Evolutionary conservation across 2,797 vertebrate genomes (phyloP), one percentile per base, ranked within the genome.

Genomic region (Alosa sapidissima): DNA sequence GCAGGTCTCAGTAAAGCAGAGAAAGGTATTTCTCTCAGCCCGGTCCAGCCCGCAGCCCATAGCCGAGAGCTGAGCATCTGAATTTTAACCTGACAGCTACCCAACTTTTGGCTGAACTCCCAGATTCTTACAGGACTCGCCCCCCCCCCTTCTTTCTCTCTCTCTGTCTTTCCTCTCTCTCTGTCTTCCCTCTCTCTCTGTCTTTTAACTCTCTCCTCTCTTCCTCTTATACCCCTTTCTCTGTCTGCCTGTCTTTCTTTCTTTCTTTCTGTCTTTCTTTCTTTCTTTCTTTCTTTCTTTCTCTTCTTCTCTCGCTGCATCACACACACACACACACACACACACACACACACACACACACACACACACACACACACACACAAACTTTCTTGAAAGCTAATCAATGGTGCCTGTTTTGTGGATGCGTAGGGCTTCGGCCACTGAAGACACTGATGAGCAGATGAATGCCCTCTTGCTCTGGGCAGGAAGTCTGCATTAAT

Each of bases 121-220:
- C 60, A 62, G 60, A 62, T 62, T 24, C 60, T 62, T 28, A 5
- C 60, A 9, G 8, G n/a, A 10, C 60, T 62, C n/a, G 1, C 60
- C n/a, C n/a, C 24, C 60, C 60, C 24, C 24, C 60, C 24, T 65
- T 33, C 62, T 28, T 21, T 62, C 24, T 65, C 60, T 28, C 9
- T 24, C 60, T 65, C 24, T 65, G n/a, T 65, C 24, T 65, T 60
- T 65, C 24, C 5, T 62, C 60, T 62, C 60, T 62, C 60, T 62
- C 60, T 62, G 19, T 62, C 60, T 62, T 62, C 60, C n/a, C 60
- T 62, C 24, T 68, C n/a, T 65, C 60, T 58, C 55, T 58, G n/a
- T 65, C 24, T 8, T 10, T 28, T 4, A 41, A 41, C n/a, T 28
- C 60, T 24, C 24, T 24, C 55, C 55, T 6, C 13, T 55, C 13